Conservation (phyloP, 2,888 invertebrate species). For the Parnassius orleans region DNA sequence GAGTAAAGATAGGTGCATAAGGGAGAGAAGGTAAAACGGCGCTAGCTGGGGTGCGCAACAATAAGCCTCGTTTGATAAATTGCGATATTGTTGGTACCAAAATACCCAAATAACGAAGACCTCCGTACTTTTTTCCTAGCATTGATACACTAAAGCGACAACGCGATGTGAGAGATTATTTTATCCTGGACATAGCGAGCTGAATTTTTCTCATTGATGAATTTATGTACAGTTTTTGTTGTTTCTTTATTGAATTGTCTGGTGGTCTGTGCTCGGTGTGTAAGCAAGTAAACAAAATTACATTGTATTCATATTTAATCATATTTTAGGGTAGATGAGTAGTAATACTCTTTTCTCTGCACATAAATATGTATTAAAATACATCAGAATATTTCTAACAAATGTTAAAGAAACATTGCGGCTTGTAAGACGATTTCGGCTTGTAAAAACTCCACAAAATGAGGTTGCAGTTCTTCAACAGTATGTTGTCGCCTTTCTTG, state of each 20-base stretch:
- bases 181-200: constrained; percentile 32
- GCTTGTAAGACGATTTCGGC: too few relatives aligned
- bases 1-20: constrained; percentile 34
- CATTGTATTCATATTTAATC: background rate
- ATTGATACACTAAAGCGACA: constrained; percentile 30
- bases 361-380: too few relatives aligned
- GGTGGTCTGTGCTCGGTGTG: constrained; percentile 22
- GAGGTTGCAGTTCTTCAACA: too few relatives aligned
- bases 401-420: too few relatives aligned
- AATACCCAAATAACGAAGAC: constrained; percentile 44
- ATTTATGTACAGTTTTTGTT: constrained; percentile 37
- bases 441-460: too few relatives aligned
- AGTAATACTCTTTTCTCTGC: too few relatives aligned
- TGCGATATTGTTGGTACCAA: constrained; percentile 67
- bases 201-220: constrained; percentile 42
- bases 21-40: constrained; percentile 40
- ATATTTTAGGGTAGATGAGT: too few relatives aligned
- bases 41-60: constrained; percentile 58
- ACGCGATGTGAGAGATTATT: constrained; percentile 27
- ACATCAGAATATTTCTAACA: too few relatives aligned
- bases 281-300: constrained; percentile 5
- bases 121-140: constrained; percentile 41
- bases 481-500: too few relatives aligned
- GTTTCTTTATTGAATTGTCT: constrained; percentile 42
- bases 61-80: constrained; percentile 78